Conservation (phyloP, 2,113 vertebrate species). For the Centrocercus urophasianus region DNA sequence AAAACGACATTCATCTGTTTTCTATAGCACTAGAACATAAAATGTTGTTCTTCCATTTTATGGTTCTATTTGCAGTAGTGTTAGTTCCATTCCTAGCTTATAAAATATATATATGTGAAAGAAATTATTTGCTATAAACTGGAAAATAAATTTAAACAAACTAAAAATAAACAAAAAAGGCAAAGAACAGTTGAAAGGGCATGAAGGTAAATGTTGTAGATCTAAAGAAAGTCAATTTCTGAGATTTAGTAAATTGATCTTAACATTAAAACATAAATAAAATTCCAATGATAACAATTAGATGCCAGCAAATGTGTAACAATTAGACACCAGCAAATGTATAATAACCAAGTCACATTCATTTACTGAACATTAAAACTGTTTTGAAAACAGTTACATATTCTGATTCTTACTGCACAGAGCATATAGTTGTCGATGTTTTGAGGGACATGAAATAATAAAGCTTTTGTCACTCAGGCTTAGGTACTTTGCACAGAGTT, state of each 20-base stretch:
- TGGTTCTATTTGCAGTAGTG: not conserved
- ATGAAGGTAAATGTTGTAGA: not conserved
- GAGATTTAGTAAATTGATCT: not conserved
- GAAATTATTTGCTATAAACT: not conserved
- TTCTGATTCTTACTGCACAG: not conserved
- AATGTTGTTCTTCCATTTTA: not conserved
- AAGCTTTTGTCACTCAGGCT: not conserved
- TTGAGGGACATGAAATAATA: not conserved
- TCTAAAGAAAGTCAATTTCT: not conserved
- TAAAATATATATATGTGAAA: not conserved
- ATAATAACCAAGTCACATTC: not conserved
- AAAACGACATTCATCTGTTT: not conserved
- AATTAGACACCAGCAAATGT: not conserved
- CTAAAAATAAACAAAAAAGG: accelerated
- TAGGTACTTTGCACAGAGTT: not conserved
- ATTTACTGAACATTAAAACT: not conserved
- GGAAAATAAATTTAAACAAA: not conserved
- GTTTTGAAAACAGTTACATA: not conserved
- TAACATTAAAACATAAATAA: not conserved
- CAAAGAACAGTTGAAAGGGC: not conserved
- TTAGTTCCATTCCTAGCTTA: not conserved
- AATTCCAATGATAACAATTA: not conserved
- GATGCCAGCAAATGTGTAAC: not conserved
- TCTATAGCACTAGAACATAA: not conserved
- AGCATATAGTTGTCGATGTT: not conserved